These are phyloP conservation scores for Bathynomus jamesi DNA, from an alignment of 1,140 invertebrate species.

Conservation along the genomic window DNA sequence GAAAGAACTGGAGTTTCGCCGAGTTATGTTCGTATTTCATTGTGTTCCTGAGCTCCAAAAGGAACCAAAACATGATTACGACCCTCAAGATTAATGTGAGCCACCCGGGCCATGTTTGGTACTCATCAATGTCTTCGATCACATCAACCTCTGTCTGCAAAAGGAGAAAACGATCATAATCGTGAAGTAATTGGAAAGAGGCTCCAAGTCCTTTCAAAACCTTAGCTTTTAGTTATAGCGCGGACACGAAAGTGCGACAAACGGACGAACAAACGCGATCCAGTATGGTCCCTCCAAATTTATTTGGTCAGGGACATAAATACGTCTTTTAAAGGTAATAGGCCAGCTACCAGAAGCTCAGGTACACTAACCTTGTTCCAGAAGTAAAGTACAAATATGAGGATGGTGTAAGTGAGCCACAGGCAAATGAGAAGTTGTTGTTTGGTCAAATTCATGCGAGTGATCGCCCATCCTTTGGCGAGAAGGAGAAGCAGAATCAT, in stretches of 20 bases:
- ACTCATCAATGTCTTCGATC: constrained; percentile 92
- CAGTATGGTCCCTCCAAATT: too few species aligned
- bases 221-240: too few species aligned
- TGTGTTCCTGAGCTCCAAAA: constrained; percentile 81
- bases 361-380: constrained; percentile 79
- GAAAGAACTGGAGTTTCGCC: constrained; percentile 80
- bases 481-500: constrained; percentile 87
- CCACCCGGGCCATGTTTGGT: constrained; percentile 94
- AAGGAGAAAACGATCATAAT: neutral
- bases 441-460: constrained; percentile 73
- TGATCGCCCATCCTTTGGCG: constrained; percentile 96
- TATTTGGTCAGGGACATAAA: too few species aligned
- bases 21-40: constrained; percentile 87
- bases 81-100: constrained; percentile 77
- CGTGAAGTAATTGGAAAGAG: too few species aligned
- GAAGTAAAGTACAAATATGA: constrained; percentile 84
- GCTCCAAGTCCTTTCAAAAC: neutral
- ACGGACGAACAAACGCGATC: too few species aligned
- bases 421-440: constrained; percentile 79
- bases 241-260: too few species aligned
- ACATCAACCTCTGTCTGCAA: constrained; percentile 84
- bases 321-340: too few species aligned
- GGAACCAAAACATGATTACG: constrained; percentile 89
- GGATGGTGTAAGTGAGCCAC: constrained; percentile 82
- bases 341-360: too few species aligned